Base-by-base conservation (phyloP, 1,140 invertebrate genomes). In the Meteorus sp. region DNA sequence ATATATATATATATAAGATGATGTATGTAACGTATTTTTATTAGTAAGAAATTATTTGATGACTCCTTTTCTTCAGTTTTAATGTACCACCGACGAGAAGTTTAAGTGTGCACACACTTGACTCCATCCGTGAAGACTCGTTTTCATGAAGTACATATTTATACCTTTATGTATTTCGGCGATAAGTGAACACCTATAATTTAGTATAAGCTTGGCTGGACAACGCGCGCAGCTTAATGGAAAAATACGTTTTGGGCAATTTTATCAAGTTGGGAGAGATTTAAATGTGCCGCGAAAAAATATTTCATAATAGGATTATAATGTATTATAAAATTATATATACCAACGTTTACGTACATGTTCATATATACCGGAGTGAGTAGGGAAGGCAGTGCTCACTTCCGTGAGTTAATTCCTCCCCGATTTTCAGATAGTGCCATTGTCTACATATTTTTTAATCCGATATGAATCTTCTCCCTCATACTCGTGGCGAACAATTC, bases 171-270 rank as follows among this genome's bases (percentile, higher is more conserved):
- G 61, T 65, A 58, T 55, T 68, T 68, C 62, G 63, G 56, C 68
- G 67, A 71, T 68, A 70, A 71, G 65, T 68, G 65, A 68, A 70
- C 60, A 73, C 72, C 72, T 74, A 68, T 74, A 75, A 75, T 75
- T 75, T 75, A 57, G 64, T 73, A 71, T 20, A 39, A 48, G 68
- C 61, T 61, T 64, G 65, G 64, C 65, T 64, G 57, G 59, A 56
- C 45, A 54, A 52, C 54, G 33, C 31, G 25, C 48, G 61, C 67
- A 60, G 66, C 68, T 66, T 74, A 74, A 75, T 75, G 72, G 68
- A 71, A 74, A 75, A 74, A 73, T 73, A 65, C 69, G 70, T 70
- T 69, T 60, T 64, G 66, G 71, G 64, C 66, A 75, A 74, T 74
- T 74, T 75, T 68, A 70, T n/a, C 63, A 67, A 64, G 61, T 59